Evolutionary conservation across 2,888 invertebrate genomes (phyloP), one percentile per base, ranked within the genome.

Genomic region (Caenorhabditis sp.): DNA sequence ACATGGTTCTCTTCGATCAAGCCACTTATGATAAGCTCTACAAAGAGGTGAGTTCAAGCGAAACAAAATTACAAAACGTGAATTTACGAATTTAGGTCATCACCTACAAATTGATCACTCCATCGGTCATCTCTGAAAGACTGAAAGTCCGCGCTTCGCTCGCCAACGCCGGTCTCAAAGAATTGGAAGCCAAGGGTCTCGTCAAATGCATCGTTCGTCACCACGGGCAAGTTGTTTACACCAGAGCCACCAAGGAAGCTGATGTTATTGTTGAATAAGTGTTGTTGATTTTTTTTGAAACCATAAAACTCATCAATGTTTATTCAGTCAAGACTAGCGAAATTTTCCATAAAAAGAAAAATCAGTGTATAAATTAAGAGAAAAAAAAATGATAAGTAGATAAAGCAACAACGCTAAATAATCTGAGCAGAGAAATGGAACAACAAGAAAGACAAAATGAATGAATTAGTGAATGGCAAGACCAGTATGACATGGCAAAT

Each of bases 101-200:
- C 75, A 93, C 93, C 83, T 97, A 96, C 91, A 97, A 99, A 91
- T 91, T 99, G 84, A 99, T 99, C 89, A 99, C 99, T 56, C 99
- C 99, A 57, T 96, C 97, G 14, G 95, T 99, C 59, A 96, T 99
- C 53, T 97, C 96, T 87, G 99, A 99, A 91, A 93, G 99, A 88
- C 90, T 99, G 89, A 99, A 99, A 91, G 94, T 99, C 84, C 92
- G 97, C 83, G 99, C 96, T 67, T 97, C 97, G 23, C 91, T 99
- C 63, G 99, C 99, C 26, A 93, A 96, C 90, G 91, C 93, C 88
- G 97, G 95, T 65, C 92, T 99, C 67, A 92, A 93, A 78, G 97
- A 99, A 90, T 92, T 99, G 53, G 83, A 84, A 63, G 82, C 82
- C 43, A 87, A 88, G 78, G 82, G 81, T 70, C 82, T 83, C 75